Conservation (phyloP, 2,113 vertebrate genomes). For the Vireo altiloquus region DNA sequence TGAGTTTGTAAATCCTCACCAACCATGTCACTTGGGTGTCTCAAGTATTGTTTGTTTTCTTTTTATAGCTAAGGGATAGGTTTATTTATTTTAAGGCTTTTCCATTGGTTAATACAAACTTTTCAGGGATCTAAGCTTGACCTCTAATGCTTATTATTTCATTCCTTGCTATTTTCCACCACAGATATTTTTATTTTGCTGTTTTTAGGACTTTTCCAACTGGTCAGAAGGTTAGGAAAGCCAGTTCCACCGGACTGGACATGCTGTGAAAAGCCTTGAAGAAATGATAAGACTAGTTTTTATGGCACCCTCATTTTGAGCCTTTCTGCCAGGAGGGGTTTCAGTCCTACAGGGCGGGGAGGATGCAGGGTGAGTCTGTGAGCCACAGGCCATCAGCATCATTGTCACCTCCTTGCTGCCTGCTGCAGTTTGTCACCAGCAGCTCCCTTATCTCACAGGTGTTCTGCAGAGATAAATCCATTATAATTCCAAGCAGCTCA, state of each 20-base stretch:
- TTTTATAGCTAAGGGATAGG: background rate
- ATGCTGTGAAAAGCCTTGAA: background rate
- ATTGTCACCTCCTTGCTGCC: background rate
- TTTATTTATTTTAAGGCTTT: background rate
- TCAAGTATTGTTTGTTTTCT: background rate
- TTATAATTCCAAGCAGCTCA: slow-evolving; percentile 1
- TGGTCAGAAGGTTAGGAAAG: background rate
- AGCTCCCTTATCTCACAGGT: slow-evolving; percentile 6
- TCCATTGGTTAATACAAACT: background rate
- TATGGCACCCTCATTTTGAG: background rate
- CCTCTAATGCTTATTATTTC: background rate
- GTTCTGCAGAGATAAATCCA: slow-evolving; percentile 22
- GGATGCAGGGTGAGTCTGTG: background rate
- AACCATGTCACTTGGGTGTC: background rate
- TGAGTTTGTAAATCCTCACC: background rate
- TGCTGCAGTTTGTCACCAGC: background rate
- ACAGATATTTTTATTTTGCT: background rate
- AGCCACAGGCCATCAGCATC: background rate
- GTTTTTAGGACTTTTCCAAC: background rate
- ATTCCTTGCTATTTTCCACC: slow-evolving; percentile 14
- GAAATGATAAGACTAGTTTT: background rate
- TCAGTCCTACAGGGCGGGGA: background rate
- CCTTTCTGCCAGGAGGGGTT: background rate
- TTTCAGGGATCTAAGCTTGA: background rate
- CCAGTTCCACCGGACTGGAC: background rate